Conservation (phyloP, 2,797 vertebrate species). For the Loriculus beryllinus region DNA sequence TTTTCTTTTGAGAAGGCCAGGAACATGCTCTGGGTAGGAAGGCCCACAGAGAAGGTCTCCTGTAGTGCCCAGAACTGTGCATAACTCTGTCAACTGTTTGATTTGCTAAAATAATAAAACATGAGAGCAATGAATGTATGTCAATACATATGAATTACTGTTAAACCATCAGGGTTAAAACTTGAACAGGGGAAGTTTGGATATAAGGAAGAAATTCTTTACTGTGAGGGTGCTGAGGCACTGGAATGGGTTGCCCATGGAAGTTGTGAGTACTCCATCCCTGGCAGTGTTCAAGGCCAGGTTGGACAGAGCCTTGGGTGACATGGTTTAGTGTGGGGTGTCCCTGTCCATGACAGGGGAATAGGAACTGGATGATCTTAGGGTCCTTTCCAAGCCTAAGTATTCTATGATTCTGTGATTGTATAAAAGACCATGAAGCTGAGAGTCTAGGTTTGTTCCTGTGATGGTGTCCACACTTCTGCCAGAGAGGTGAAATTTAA, state of each 20-base stretch:
- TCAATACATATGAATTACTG: background rate
- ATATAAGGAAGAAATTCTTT: no score
- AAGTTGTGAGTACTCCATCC: no score
- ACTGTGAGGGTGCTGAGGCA: no score
- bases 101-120: background rate
- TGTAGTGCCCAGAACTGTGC: background rate
- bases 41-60: background rate
- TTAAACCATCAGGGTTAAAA: background rate
- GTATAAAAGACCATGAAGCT: background rate
- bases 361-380: no score
- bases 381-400: no score
- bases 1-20: background rate
- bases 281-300: no score
- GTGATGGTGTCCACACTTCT: background rate
- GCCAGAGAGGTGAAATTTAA: background rate
- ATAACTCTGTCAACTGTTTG: background rate
- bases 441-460: background rate
- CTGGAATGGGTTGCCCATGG: no score
- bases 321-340: no score
- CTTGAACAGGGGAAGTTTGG: no score
- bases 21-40: background rate
- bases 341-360: no score
- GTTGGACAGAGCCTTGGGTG: no score
- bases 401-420: no score
- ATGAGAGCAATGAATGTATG: background rate